These are phyloP conservation scores for Oryzias curvinotus DNA, from an alignment of 2,113 vertebrate species.

Conservation along the genomic window DNA sequence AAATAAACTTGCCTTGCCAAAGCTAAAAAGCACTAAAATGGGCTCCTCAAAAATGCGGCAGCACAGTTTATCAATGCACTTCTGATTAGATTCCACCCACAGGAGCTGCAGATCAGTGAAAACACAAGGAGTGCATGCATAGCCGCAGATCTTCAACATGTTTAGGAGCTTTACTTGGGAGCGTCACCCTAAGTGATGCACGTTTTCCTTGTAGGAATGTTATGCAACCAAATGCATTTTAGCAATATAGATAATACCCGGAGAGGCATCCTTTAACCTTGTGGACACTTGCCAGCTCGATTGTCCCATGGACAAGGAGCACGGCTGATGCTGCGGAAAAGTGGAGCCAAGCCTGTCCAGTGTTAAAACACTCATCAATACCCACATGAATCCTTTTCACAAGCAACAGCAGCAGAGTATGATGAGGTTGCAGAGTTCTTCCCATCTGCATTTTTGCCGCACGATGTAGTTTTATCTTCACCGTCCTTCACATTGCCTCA, in stretches of 20 bases:
- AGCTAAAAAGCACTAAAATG: constrained; percentile 45
- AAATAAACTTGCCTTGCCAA: no score
- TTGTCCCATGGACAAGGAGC: constrained; percentile 46
- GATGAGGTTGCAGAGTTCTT: constrained; percentile 16
- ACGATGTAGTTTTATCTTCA: constrained; percentile 4
- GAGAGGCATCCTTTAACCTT: constrained; percentile 24
- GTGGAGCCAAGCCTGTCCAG: constrained; percentile 35
- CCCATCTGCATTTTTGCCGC: constrained; percentile 23
- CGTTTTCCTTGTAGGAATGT: constrained; percentile 10
- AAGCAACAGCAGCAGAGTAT: constrained; percentile 13
- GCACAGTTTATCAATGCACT: constrained; percentile 56
- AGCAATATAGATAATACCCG: constrained; percentile 18
- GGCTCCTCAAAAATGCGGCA: constrained; percentile 55
- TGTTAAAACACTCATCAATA: constrained; percentile 51
- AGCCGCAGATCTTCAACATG: constrained; percentile 50
- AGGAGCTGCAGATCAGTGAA: constrained; percentile 24
- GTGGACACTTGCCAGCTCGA: constrained; percentile 37
- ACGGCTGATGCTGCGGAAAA: constrained; percentile 59
- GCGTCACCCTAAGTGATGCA: no score
- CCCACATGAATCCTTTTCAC: constrained; percentile 24
- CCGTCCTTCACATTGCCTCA: constrained; percentile 14
- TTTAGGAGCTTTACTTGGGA: constrained; percentile 4
- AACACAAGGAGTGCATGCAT: constrained; percentile 30
- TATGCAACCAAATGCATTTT: constrained; percentile 33
- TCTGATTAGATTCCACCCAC: constrained; percentile 54